Evolutionary conservation across 2,113 vertebrate species (phyloP).

Genomic region (Pseudonaja textilis): DNA sequence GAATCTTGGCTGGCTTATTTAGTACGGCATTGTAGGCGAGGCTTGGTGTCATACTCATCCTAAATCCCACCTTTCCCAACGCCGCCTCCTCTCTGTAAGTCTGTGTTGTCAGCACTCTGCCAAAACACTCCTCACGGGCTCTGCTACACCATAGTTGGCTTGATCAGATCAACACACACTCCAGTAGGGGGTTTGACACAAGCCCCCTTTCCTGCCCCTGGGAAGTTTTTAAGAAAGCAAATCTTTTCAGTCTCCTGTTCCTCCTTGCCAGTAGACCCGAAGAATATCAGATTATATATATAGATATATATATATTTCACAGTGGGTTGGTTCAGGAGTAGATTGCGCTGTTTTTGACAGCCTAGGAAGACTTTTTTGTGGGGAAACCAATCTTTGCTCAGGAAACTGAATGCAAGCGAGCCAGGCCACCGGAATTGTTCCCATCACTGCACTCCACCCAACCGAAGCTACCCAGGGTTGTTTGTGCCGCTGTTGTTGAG

Average conservation of each 20-base stretch:
- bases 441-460: neutral
- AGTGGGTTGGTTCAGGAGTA: neutral
- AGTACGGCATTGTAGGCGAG: neutral
- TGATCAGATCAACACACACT: neutral
- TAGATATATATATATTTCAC: neutral
- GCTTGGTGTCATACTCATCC: neutral
- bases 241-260: neutral
- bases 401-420: neutral
- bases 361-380: neutral
- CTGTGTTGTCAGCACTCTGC: neutral
- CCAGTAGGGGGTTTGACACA: neutral
- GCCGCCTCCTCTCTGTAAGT: neutral
- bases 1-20: neutral
- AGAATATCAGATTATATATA: neutral
- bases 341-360: neutral
- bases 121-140: neutral
- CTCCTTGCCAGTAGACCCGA: accelerated
- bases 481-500: neutral
- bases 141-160: neutral
- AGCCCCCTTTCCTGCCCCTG: neutral
- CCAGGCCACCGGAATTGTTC: neutral
- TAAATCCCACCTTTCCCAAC: neutral
- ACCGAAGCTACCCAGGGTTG: neutral
- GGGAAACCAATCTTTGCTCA: neutral
- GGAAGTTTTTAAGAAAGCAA: neutral